Evolutionary conservation across 64 coral and sea anemone genomes (phyloP).

Genomic region (Montipora capricornis): DNA sequence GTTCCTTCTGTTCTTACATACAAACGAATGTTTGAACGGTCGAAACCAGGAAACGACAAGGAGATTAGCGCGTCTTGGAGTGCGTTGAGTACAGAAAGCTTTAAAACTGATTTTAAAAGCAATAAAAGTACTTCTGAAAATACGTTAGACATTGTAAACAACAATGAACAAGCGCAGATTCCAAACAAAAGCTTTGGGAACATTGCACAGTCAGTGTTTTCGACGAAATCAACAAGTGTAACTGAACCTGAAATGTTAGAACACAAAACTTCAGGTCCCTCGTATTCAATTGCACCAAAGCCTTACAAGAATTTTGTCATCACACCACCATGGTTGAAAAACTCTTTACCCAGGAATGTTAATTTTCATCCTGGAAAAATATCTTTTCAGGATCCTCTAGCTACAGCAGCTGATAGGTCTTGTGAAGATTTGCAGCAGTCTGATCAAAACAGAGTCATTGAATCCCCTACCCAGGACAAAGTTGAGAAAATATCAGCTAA

Average conservation of each 20-base stretch:
- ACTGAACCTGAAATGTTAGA: not conserved
- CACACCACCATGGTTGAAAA: slow-evolving; percentile 29
- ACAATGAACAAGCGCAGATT: slow-evolving; percentile 15
- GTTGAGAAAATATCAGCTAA: not conserved
- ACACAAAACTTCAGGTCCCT: not conserved
- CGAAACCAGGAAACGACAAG: not conserved
- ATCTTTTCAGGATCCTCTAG: not conserved
- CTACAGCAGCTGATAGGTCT: not conserved
- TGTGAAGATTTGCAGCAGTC: not conserved
- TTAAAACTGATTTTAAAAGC: not conserved
- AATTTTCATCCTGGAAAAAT: not conserved
- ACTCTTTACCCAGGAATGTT: not conserved
- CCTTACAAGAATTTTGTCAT: slow-evolving; percentile 15
- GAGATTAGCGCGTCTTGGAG: not conserved
- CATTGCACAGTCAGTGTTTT: slow-evolving; percentile 7
- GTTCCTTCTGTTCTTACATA: slow-evolving; percentile 14
- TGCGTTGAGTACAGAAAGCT: not conserved
- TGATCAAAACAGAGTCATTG: not conserved
- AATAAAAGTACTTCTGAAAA: slow-evolving; percentile 21
- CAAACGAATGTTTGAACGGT: slow-evolving; percentile 38
- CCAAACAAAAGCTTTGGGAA: not conserved
- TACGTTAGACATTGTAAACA: not conserved
- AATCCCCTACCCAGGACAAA: not conserved
- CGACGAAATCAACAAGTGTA: slow-evolving; percentile 16
- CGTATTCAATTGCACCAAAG: not conserved